Percentiles rank a stretch among this genome's conserved stretches.
Evolutionary conservation across 2,113 vertebrate species (phyloP).

Genomic region (Spilogale gracilis): DNA sequence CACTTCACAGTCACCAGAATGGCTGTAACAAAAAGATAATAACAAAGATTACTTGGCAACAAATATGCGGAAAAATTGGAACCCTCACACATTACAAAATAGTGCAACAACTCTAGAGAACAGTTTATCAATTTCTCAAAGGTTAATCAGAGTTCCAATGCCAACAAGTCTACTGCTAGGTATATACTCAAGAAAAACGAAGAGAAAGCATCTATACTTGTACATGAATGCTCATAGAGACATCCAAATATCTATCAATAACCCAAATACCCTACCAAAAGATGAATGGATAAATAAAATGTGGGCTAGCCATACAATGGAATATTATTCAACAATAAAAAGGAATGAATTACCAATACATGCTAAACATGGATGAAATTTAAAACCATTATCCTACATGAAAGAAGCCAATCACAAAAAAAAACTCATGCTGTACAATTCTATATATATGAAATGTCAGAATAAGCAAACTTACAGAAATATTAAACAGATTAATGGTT

Average conservation of each 20-base stretch:
- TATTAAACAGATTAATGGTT: neutral
- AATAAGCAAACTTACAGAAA: neutral
- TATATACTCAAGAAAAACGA: constrained; percentile 5
- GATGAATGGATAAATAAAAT: constrained; percentile 35
- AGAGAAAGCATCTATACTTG: neutral
- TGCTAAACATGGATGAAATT: neutral
- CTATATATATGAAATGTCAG: neutral
- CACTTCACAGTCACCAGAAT: constrained; percentile 15
- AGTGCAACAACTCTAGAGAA: neutral
- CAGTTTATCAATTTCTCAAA: constrained; percentile 14
- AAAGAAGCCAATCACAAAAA: constrained; percentile 20
- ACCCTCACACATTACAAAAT: neutral
- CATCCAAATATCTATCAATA: constrained; percentile 5
- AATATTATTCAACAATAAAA: constrained; percentile 47
- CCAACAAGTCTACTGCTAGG: neutral
- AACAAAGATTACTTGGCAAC: neutral
- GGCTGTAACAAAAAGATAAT: neutral
- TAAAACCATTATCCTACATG: neutral
- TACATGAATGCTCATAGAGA: neutral
- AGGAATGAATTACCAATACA: neutral
- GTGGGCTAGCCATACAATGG: neutral
- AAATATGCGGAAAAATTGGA: neutral
- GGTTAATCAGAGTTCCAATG: neutral
- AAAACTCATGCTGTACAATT: neutral
- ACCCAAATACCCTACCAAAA: neutral